Percentiles rank a stretch among this genome's conserved stretches.
These are phyloP conservation scores for Naja naja DNA, from an alignment of 2,113 vertebrate species.

Conservation along the genomic window DNA sequence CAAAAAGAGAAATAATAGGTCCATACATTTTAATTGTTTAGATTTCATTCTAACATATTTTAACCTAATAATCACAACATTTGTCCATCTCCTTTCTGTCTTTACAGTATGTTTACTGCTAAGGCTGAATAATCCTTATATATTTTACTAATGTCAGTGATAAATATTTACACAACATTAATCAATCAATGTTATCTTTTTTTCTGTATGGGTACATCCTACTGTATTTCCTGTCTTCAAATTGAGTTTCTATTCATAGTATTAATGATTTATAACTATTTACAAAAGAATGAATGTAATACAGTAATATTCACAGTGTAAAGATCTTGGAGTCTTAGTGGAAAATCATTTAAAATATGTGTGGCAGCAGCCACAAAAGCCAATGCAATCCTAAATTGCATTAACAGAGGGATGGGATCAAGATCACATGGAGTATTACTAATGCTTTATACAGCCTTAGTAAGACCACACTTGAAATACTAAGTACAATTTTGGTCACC, in stretches of 20 bases:
- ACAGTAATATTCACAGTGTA: not conserved
- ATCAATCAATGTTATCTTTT: not conserved
- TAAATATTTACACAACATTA: not conserved
- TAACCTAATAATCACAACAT: not conserved
- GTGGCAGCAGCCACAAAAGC: not conserved
- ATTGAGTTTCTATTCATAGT: not conserved
- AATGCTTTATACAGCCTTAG: not conserved
- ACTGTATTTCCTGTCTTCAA: not conserved
- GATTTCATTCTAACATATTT: not conserved
- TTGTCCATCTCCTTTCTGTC: not conserved
- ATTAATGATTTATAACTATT: not conserved
- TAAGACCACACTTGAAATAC: not conserved
- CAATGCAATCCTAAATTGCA: not conserved
- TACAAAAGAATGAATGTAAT: not conserved
- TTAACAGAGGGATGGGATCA: not conserved
- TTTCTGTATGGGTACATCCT: not conserved
- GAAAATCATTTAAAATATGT: not conserved
- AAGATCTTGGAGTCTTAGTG: not conserved
- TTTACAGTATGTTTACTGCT: not conserved
- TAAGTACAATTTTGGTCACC: not conserved
- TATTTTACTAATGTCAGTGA: not conserved
- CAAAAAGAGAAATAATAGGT: not conserved
- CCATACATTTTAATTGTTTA: not conserved
- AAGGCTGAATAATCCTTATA: not conserved
- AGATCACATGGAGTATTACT: not conserved